A percentile compares a stretch with the other conserved stretches of the same genome.
Evolutionary conservation across 1,140 invertebrate genomes (phyloP).

Genomic region (Brachionus angularis): DNA sequence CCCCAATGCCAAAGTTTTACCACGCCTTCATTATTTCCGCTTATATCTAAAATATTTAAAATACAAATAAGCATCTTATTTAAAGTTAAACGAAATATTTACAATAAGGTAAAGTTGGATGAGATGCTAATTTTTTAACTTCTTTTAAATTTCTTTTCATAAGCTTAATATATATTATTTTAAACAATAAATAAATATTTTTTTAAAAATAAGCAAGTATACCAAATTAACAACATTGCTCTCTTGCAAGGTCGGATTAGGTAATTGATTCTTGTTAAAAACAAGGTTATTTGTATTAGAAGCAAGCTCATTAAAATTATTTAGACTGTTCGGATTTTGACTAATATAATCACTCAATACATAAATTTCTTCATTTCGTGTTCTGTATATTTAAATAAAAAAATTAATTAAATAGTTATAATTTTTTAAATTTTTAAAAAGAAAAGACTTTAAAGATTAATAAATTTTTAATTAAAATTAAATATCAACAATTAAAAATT

Average conservation of each 20-base stretch:
- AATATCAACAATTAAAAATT: constrained; percentile 61
- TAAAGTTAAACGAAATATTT: constrained; percentile 67
- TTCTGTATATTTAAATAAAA: no score
- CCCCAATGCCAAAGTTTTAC: constrained; percentile 98
- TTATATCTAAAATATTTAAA: constrained; percentile 68
- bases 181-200: background rate
- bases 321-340: no score
- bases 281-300: no score
- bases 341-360: no score
- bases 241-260: no score
- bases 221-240: no score
- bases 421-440: background rate
- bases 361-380: no score
- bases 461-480: constrained; percentile 83
- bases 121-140: constrained; percentile 86
- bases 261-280: no score
- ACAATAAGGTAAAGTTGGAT: constrained; percentile 80
- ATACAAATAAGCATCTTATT: background rate
- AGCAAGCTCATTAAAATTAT: no score
- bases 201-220: no score
- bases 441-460: constrained; percentile 60
- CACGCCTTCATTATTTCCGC: constrained; percentile 92
- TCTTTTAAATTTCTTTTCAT: constrained; percentile 72
- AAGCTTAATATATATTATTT: constrained; percentile 56
- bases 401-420: constrained; percentile 75